These are phyloP conservation scores for Apostichopus japonicus DNA, from an alignment of 35 echinoderm and acorn worm species.

Conservation along the genomic window DNA sequence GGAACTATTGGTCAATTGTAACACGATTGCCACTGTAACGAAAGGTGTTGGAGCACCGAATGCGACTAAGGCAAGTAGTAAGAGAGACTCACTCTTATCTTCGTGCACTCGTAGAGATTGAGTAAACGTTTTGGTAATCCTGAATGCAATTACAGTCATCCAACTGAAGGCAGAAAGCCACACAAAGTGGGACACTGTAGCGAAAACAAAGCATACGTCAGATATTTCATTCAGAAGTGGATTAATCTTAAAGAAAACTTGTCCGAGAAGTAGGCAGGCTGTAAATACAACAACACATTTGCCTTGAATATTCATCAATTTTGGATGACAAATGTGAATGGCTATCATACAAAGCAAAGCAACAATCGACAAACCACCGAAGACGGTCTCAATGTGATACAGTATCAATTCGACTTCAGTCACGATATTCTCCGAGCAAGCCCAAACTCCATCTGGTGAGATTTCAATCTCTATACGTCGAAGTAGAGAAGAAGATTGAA, in stretches of 20 bases:
- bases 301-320: not conserved
- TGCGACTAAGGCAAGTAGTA: not conserved
- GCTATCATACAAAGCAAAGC: not conserved
- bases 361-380: not conserved
- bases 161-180: not conserved
- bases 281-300: not conserved
- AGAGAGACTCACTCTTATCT: not conserved
- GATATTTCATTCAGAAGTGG: not conserved
- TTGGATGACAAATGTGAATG: not conserved
- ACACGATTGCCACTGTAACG: not conserved
- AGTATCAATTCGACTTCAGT: not conserved
- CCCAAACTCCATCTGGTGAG: not conserved
- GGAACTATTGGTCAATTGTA: not conserved
- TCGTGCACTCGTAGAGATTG: not conserved
- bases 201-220: not conserved
- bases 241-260: not conserved
- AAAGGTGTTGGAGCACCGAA: not conserved
- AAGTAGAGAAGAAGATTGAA: not conserved
- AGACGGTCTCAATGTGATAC: not conserved
- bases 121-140: not conserved
- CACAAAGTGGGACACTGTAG: not conserved
- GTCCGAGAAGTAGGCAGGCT: not conserved
- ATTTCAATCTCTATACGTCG: not conserved
- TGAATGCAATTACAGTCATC: not conserved
- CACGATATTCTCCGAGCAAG: not conserved